Conservation (phyloP, 2,888 invertebrate species). For the Deilephila elpenor region DNA sequence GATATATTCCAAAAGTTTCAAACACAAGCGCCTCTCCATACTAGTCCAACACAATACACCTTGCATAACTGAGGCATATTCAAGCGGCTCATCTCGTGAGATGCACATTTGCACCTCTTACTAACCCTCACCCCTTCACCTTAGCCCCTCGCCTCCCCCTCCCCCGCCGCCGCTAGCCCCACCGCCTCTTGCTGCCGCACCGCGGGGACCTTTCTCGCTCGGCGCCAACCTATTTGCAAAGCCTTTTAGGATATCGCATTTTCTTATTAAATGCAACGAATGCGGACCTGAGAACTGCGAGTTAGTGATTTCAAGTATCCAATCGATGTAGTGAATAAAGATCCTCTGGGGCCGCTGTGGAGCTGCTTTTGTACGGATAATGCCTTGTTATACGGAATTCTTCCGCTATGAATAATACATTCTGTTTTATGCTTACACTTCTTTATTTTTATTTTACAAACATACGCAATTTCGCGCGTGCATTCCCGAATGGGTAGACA, state of each 20-base stretch:
- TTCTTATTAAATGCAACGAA: slow-evolving; percentile 28
- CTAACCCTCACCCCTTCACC: slow-evolving; percentile 30
- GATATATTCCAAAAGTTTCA: background rate
- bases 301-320: background rate
- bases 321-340: slow-evolving; percentile 8
- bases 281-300: slow-evolving; percentile 16
- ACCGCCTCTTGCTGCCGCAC: slow-evolving; percentile 31
- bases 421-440: background rate
- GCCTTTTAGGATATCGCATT: slow-evolving; percentile 34
- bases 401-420: background rate
- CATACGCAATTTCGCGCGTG: background rate
- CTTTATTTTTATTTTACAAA: background rate
- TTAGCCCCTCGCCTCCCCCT: slow-evolving; percentile 30
- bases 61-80: slow-evolving; percentile 34
- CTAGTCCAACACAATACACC: background rate
- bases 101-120: slow-evolving; percentile 45
- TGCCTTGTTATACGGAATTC: background rate
- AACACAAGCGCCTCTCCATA: slow-evolving; percentile 19
- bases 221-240: slow-evolving; percentile 26
- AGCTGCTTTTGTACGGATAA: background rate
- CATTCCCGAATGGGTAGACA: too few species aligned
- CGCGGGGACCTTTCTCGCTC: slow-evolving; percentile 25
- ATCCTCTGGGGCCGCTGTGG: background rate
- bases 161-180: slow-evolving; percentile 11
- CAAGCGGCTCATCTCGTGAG: slow-evolving; percentile 47